A percentile compares a stretch with the other conserved stretches of the same genome.
These are phyloP conservation scores for Pagetopsis macropterus DNA, from an alignment of 2,797 vertebrate species.

Conservation along the genomic window DNA sequence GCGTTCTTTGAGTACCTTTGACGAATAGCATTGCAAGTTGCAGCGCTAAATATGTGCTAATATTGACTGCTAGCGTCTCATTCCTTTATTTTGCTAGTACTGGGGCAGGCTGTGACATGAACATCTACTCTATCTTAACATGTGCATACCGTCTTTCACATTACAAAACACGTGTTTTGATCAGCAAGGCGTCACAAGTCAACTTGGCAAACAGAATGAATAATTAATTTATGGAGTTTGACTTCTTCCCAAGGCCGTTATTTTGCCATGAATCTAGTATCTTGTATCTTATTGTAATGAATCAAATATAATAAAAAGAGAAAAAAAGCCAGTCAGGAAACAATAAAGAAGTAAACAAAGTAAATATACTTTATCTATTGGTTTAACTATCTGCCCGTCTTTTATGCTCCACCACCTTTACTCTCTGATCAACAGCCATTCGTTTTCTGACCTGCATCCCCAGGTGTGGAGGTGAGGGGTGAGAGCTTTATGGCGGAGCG, in stretches of 20 bases:
- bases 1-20: no score
- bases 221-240: neutral
- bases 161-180: neutral
- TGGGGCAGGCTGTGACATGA: neutral
- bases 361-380: neutral
- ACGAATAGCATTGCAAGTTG: neutral
- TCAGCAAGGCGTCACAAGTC: neutral
- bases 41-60: neutral
- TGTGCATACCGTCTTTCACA: neutral
- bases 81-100: neutral
- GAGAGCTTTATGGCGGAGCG: conserved; percentile 68
- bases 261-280: neutral
- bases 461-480: conserved; percentile 82
- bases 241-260: neutral
- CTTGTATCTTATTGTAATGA: neutral
- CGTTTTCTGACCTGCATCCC: conserved; percentile 67
- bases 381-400: neutral
- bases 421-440: conserved; percentile 47
- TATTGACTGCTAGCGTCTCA: neutral
- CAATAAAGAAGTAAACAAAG: neutral
- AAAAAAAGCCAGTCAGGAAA: neutral
- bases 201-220: neutral
- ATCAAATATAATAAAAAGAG: neutral
- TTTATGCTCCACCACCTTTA: conserved; percentile 13
- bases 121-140: neutral